Base-by-base conservation (phyloP, 2,113 vertebrate genomes). In the Crotalus tigris region DNA sequence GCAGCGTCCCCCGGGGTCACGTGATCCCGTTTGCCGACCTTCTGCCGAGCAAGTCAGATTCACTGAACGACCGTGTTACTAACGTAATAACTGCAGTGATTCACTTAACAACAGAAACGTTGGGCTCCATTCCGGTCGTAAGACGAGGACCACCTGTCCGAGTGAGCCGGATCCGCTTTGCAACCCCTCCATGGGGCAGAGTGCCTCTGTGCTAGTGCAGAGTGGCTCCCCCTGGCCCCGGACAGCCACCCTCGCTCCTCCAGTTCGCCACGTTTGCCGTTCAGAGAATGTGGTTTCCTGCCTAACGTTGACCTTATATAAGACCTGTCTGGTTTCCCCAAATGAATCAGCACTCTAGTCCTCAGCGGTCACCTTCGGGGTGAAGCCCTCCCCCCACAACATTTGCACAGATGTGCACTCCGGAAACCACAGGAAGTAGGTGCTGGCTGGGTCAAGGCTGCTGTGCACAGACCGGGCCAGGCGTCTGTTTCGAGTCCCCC, bases 361-460 rank as follows among this genome's bases (percentile, higher is more conserved):
- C 58, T 7, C 21, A 61, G 29, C 64, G 1, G 61, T n/a, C 61
- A 0, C 61, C 26, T 33, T 15, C 9, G 2, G 29, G 6, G 0
- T 5, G 24, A 19, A 3, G 44, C 7, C 69, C 39, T 39, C 39
- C 44, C 26, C 1, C 11, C 12, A 2, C 11, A 26, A 49, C 12
- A 4, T 5, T 23, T 23, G 23, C 24, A 10, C 0, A 44, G 26
- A 54, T 6, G 0, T 13, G 5, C 5, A 23, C 8, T 8, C 23
- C 3, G 5, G 33, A 55, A 89, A 49, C 6, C 23, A 9, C 10
- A 21, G 11, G 11, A 8, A 29, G 10, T n/a, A 5, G 23, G 1
- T 3, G 13, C n/a, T 24, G 21, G 57, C 11, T 10, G 23, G 29
- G 6, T 96, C 94, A 96, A 92, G 85, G 92, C 23, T 91, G 89